phyloP scores from a whole-genome alignment of 1,140 invertebrate genomes.

The Globodera ellingtonae region DNA sequence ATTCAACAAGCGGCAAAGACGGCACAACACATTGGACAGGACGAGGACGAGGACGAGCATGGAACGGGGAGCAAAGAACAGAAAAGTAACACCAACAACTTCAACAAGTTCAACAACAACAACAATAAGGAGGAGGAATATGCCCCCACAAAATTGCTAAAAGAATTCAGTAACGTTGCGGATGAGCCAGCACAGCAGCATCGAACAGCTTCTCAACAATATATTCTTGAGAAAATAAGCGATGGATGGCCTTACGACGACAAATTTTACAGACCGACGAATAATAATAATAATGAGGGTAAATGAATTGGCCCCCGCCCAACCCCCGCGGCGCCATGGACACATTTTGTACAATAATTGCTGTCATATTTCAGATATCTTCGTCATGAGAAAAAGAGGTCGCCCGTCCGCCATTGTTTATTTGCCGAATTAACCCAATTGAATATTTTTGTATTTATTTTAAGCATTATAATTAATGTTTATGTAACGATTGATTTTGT shows the following conservation, averaged over 20 bases:
- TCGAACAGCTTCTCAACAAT: conserved; percentile 15
- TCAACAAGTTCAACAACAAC: no score
- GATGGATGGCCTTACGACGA: conserved; percentile 53
- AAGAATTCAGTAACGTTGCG: conserved; percentile 5
- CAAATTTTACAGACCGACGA: conserved; percentile 47
- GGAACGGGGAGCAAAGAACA: not conserved
- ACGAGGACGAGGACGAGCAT: not conserved
- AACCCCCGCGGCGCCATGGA: no score
- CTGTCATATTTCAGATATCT: conserved; percentile 37
- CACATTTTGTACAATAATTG: conserved; percentile 13
- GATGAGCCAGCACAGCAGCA: not conserved
- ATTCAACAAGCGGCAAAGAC: no score
- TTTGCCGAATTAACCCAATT: conserved; percentile 39
- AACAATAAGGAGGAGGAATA: conserved; percentile 31
- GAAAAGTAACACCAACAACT: not conserved
- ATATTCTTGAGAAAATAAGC: conserved; percentile 53
- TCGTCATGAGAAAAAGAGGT: conserved; percentile 36
- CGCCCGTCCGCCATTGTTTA: conserved; percentile 45
- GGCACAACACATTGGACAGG: no score
- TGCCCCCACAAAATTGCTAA: conserved; percentile 33
- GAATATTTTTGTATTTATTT: not conserved
- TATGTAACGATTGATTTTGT: no score
- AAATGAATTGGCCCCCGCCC: not conserved
- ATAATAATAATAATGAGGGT: conserved; percentile 12
- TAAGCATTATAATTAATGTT: no score